phyloP scores from a whole-genome alignment of 1,140 invertebrate species.

The Drosophila pectinifera region DNA sequence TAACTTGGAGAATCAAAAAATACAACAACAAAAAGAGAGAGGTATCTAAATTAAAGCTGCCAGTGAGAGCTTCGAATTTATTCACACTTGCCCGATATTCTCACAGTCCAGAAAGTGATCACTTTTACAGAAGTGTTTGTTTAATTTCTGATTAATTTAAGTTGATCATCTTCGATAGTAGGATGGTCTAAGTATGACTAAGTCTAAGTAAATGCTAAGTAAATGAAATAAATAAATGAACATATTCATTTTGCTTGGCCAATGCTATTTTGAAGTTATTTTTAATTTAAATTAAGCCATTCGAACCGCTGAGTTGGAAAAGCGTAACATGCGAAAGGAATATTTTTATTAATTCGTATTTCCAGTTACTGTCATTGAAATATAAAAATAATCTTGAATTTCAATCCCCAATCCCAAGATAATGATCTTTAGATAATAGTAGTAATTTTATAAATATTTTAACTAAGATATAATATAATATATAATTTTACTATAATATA shows the following conservation, averaged over 20 bases:
- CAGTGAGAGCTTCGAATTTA: neutral
- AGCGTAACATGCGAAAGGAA: neutral
- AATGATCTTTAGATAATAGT: too few relatives aligned
- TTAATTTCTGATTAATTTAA: neutral
- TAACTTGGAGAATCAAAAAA: conserved; percentile 24
- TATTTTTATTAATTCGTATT: too few relatives aligned
- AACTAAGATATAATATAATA: too few relatives aligned
- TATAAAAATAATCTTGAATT: neutral
- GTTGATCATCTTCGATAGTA: neutral
- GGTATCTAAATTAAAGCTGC: conserved; percentile 1
- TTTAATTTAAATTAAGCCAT: too few relatives aligned
- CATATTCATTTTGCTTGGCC: too few relatives aligned
- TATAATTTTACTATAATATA: too few relatives aligned
- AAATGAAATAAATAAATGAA: too few relatives aligned
- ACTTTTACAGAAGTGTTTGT: conserved; percentile 15
- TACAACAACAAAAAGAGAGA: conserved; percentile 4
- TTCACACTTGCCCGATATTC: conserved; percentile 13
- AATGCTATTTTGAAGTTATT: too few relatives aligned
- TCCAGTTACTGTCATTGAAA: neutral
- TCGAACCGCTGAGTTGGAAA: too few relatives aligned
- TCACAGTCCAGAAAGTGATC: conserved; percentile 5
- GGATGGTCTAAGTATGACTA: neutral
- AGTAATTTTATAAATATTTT: too few relatives aligned
- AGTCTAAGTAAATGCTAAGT: neutral
- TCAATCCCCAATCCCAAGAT: too few relatives aligned